Evolutionary conservation across 2,888 invertebrate genomes (phyloP).

Genomic region (Diogma glabrata): DNA sequence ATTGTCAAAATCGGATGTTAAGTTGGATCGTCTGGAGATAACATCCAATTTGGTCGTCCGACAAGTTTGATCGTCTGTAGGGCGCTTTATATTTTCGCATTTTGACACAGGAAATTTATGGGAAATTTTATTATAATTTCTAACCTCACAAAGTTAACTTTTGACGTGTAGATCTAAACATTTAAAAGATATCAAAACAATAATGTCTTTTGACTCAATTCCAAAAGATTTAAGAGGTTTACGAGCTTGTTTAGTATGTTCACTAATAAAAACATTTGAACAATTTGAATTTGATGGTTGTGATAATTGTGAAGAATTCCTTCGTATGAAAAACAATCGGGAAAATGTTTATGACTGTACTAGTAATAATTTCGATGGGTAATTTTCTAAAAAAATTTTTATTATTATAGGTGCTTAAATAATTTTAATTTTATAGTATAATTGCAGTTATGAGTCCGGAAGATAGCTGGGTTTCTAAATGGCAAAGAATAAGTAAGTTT

Average conservation of each 20-base stretch:
- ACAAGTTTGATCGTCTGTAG: no score
- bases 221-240: constrained; percentile 76
- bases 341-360: constrained; percentile 97
- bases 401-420: background rate
- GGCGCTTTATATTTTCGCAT: no score
- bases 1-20: no score
- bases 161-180: no score
- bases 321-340: constrained; percentile 90
- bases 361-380: constrained; percentile 96
- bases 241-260: constrained; percentile 79
- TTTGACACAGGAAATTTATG: no score
- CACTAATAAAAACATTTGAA: constrained; percentile 86
- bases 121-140: no score
- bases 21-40: no score
- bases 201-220: constrained; percentile 54
- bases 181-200: no score
- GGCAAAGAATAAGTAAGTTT: constrained; percentile 88
- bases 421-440: constrained; percentile 51
- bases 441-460: constrained; percentile 93
- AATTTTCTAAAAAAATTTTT: constrained; percentile 26
- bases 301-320: constrained; percentile 95
- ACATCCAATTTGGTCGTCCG: no score
- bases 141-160: no score
- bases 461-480: constrained; percentile 99
- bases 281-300: constrained; percentile 98